Base-by-base conservation (phyloP, 92 coral and sea anemone species). In the Epizoanthus stellaris region DNA sequence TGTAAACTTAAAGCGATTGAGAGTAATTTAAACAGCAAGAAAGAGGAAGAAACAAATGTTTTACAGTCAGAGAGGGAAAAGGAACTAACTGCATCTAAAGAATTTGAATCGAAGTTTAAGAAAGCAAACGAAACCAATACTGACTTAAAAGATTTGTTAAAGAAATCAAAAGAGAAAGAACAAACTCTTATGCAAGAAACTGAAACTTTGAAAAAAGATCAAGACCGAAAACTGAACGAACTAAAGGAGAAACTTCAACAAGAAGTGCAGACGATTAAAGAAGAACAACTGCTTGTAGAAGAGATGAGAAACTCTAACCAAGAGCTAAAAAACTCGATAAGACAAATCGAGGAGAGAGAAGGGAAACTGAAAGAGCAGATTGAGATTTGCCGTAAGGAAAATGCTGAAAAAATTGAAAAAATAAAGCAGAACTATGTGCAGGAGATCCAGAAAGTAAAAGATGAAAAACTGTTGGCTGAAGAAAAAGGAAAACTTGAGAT, bases 11-110 rank as follows among this genome's bases (percentile, higher is more conserved):
- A 85, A 75, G 92, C 87, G 47, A 86, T 92, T 21, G 95, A 86
- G 23, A 85, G 91, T 14, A 85, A 67, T 43, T 89, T 87, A 23
- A 90, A 77, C 70, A 70, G 85, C 59, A 88, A 85, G 36, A 92
- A 86, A 45, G 93, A 91, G 57, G 94, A 94, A 77, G 99, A 97
- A 70, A 82, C 88, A 0, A 92, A 92, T 63, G 85, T 91, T 0
- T 76, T 95, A 57, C 90, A 90, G 60, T 89, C 95, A 16, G 95
- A 97, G 62, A 92, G 93, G 53, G 95, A 94, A 58, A 80, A 87
- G 25, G 80, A 70, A 15, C 42, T 76, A 3, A 69, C 30, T 62
- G 59, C 39, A 6, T 87, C 62, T 4, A 85, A 92, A 76, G 95
- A 88, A 23, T 74, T 91, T 0, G 73, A 85, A 80, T 73, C 65